Percentiles rank a stretch among this genome's conserved stretches.
These are phyloP conservation scores for Brachionichthys hirsutus DNA, from an alignment of 2,113 vertebrate species.

Conservation along the genomic window DNA sequence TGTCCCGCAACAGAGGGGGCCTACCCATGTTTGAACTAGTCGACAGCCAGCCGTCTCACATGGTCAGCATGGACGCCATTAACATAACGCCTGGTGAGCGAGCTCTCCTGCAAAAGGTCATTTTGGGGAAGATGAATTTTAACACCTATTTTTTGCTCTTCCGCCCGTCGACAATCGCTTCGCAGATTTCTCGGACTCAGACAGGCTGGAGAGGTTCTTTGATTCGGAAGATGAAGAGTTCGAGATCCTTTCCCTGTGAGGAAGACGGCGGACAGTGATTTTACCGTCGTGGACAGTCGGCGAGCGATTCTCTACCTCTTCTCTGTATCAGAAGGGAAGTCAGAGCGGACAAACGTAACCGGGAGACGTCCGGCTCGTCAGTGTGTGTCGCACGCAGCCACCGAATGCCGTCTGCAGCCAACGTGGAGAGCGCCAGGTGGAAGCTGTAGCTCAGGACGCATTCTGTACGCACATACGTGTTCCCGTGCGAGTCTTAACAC, in stretches of 20 bases:
- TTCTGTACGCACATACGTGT: slow-evolving; percentile 61
- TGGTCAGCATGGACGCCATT: slow-evolving; percentile 87
- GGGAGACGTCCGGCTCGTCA: slow-evolving; percentile 57
- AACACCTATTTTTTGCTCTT: not conserved
- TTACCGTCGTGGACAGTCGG: slow-evolving; percentile 32
- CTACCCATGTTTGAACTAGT: slow-evolving; percentile 97
- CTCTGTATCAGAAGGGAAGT: slow-evolving; percentile 58
- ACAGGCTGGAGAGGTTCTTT: slow-evolving; percentile 94
- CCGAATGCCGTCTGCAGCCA: slow-evolving; percentile 57
- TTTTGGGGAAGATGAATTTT: not conserved
- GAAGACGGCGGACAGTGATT: slow-evolving; percentile 31
- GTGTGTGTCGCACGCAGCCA: slow-evolving; percentile 49
- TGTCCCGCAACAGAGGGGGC: slow-evolving; percentile 85
- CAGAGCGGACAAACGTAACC: slow-evolving; percentile 53
- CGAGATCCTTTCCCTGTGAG: slow-evolving; percentile 95
- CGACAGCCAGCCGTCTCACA: slow-evolving; percentile 90
- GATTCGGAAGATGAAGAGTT: slow-evolving; percentile 99
- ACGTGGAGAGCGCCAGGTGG: slow-evolving; percentile 52
- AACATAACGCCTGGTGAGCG: slow-evolving; percentile 92
- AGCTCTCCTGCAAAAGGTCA: not conserved
- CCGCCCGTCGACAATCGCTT: no score
- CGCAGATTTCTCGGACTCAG: slow-evolving; percentile 91
- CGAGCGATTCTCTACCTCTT: slow-evolving; percentile 40
- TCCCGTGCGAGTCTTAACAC: slow-evolving; percentile 79
- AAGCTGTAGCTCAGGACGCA: slow-evolving; percentile 63